phyloP scores from a whole-genome alignment of 2,113 vertebrate genomes.

The Craseonycteris thonglongyai region DNA sequence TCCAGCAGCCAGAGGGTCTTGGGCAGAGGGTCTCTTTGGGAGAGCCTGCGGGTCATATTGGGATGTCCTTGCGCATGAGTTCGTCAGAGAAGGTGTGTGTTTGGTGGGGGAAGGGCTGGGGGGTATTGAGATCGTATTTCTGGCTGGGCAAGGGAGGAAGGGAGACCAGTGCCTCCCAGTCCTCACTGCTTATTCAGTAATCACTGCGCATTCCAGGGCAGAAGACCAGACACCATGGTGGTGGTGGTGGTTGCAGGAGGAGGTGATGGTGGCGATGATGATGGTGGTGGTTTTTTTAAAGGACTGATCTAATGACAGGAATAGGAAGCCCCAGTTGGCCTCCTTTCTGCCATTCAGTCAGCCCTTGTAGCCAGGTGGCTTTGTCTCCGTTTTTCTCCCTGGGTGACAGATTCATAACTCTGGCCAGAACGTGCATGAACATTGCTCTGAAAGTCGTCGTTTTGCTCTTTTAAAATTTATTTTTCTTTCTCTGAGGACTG shows the following conservation, averaged over 20 bases:
- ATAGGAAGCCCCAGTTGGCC: neutral
- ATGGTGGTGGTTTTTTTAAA: neutral
- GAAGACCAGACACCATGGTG: neutral
- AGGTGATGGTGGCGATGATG: neutral
- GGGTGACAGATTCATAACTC: neutral
- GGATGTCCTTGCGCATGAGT: neutral
- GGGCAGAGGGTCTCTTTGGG: neutral
- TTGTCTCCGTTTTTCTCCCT: neutral
- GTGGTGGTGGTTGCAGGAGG: neutral
- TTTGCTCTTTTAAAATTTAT: conserved; percentile 15
- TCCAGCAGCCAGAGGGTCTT: neutral
- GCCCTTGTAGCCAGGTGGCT: neutral
- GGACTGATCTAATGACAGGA: neutral
- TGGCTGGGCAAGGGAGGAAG: neutral
- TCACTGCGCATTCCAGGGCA: neutral
- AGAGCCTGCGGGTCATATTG: neutral
- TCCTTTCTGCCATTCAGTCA: neutral
- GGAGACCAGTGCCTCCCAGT: neutral
- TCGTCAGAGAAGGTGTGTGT: neutral
- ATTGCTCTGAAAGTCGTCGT: conserved; percentile 2
- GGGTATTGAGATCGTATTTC: neutral
- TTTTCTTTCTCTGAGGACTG: conserved; percentile 30
- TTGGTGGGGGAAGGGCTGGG: neutral
- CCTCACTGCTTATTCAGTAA: neutral
- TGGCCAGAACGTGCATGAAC: neutral